phyloP scores from a whole-genome alignment of 2,797 vertebrate genomes.

The Spondyliosoma cantharus region DNA sequence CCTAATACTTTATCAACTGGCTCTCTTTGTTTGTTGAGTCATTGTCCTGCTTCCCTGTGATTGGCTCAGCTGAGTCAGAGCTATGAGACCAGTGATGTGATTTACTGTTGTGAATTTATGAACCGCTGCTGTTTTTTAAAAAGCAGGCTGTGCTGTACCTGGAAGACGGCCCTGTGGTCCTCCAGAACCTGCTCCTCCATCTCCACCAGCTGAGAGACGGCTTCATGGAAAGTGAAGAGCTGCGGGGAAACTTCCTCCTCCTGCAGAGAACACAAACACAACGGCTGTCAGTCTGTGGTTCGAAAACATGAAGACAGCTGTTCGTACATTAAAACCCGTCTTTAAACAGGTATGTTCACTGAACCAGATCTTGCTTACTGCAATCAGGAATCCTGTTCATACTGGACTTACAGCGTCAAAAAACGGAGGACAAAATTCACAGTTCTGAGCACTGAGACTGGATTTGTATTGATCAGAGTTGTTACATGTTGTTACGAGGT shows the following conservation, averaged over 20 bases:
- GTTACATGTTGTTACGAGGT: not conserved
- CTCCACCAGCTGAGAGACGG: slow-evolving; percentile 97
- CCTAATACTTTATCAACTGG: too few species aligned
- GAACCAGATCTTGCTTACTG: not conserved
- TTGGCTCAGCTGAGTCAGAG: not conserved
- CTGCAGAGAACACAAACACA: slow-evolving; percentile 74
- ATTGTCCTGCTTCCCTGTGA: not conserved
- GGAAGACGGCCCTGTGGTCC: slow-evolving; percentile 95
- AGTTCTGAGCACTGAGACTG: too few species aligned
- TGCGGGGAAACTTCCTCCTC: slow-evolving; percentile 98
- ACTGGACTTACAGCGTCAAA: too few species aligned
- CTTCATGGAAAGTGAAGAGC: slow-evolving; percentile 96
- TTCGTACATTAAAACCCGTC: too few species aligned
- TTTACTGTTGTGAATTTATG: not conserved
- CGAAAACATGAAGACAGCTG: too few species aligned
- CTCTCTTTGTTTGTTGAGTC: not conserved
- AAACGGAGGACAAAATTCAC: too few species aligned
- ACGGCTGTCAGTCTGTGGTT: too few species aligned
- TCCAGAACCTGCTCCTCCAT: slow-evolving; percentile 99
- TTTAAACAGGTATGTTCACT: not conserved
- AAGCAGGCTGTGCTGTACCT: slow-evolving; percentile 81
- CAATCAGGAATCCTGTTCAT: too few species aligned
- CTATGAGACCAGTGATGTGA: not conserved
- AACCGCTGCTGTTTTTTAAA: not conserved
- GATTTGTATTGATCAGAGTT: too few species aligned